phyloP scores from a whole-genome alignment of 2,113 vertebrate species.

The Microcebus murinus region DNA sequence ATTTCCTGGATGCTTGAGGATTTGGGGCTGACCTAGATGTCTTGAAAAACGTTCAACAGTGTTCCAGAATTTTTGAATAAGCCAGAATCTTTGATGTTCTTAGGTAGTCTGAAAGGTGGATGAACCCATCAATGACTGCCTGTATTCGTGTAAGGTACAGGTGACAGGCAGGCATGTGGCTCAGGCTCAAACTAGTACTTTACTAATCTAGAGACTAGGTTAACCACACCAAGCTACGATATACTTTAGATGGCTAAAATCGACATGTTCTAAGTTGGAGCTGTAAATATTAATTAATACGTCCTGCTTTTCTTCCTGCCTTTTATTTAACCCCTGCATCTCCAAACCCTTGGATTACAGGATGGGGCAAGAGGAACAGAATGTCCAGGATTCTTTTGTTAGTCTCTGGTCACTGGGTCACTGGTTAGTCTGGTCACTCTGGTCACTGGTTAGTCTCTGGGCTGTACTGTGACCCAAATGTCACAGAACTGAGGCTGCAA shows the following conservation, averaged over 20 bases:
- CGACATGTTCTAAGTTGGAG: not conserved
- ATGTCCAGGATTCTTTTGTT: not conserved
- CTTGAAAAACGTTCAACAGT: constrained; percentile 36
- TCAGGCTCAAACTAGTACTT: constrained; percentile 26
- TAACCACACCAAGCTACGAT: constrained; percentile 63
- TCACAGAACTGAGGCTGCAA: not conserved
- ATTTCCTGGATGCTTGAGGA: constrained; percentile 50
- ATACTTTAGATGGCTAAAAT: constrained; percentile 25
- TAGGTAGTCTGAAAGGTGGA: constrained; percentile 64
- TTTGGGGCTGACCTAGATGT: constrained; percentile 36
- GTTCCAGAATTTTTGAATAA: constrained; percentile 47
- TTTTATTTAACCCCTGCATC: constrained; percentile 32
- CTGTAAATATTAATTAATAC: not conserved
- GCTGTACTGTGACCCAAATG: not conserved
- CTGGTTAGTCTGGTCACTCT: too few species aligned
- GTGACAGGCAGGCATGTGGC: constrained; percentile 17
- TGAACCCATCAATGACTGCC: constrained; percentile 68
- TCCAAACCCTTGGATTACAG: not conserved
- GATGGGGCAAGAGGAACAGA: not conserved
- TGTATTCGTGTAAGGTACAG: constrained; percentile 63
- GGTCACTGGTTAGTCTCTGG: not conserved
- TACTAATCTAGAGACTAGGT: constrained; percentile 64
- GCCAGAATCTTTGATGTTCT: constrained; percentile 52
- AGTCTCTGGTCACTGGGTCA: not conserved
- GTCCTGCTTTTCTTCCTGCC: not conserved